Percentiles rank a stretch among this genome's conserved stretches.
These are phyloP conservation scores for Momotus momota DNA, from an alignment of 2,797 vertebrate genomes.

Conservation along the genomic window DNA sequence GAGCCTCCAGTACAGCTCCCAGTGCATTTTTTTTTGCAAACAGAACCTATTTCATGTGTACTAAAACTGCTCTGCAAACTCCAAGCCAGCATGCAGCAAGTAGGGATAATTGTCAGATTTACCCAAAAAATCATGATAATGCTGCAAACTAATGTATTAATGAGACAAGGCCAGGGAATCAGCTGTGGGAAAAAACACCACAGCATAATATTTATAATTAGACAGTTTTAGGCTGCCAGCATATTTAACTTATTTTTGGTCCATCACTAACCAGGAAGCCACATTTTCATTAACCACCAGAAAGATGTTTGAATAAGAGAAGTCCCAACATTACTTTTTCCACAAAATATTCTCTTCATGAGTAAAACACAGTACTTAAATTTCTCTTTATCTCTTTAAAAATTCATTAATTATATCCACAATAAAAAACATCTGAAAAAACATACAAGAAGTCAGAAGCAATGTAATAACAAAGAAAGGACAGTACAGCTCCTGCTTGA, in stretches of 20 bases:
- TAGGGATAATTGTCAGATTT: not conserved
- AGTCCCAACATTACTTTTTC: not conserved
- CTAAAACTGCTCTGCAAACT: not conserved
- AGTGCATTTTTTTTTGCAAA: not conserved
- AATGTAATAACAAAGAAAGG: not conserved
- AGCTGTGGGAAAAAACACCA: not conserved
- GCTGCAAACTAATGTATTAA: not conserved
- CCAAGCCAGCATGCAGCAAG: not conserved
- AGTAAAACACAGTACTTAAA: not conserved
- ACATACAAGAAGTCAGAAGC: not conserved
- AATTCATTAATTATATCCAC: not conserved
- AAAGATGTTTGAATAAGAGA: not conserved
- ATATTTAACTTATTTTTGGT: not conserved
- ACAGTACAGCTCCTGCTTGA: not conserved
- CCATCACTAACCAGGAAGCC: not conserved
- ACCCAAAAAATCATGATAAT: not conserved
- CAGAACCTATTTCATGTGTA: fast-evolving
- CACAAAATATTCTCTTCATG: not conserved
- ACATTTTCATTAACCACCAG: not conserved
- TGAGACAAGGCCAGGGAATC: not conserved
- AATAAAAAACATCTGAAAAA: not conserved
- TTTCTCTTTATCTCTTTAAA: not conserved
- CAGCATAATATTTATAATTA: not conserved
- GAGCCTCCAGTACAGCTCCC: not conserved
- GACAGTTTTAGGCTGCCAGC: not conserved